Base-by-base conservation (phyloP, 2,797 vertebrate species). In the Morus bassanus region DNA sequence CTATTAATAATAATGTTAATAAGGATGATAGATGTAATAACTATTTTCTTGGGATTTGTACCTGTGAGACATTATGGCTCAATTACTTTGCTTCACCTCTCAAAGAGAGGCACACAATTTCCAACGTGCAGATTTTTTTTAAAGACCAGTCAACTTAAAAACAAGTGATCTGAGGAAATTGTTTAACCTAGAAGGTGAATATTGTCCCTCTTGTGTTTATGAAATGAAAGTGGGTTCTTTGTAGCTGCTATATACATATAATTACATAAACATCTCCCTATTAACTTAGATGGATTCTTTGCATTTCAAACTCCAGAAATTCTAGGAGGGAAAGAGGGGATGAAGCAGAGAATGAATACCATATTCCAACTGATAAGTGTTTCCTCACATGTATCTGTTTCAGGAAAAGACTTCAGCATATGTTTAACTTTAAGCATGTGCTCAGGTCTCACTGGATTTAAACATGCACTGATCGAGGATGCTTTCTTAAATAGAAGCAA, bases 401-500 rank as follows among this genome's bases (percentile, higher is more conserved):
- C 94, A 90, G 93, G 82, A 89, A 96, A 69, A 81, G 78, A 81
- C 76, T 92, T 84, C 69, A 93, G 76, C 82, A 70, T 76, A 61
- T 91, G 92, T 91, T 96, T 94, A 93, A 76, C 65, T 95, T 95
- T 37, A 94, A 89, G 88, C 68, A 84, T 91, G 81, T 89, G 88
- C 94, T 93, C 85, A 91, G 89, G 81, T 96, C 94, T 94, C 96
- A 21, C 61, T 84, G 81, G 83, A 61, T 94, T 95, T 96, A 91
- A 95, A 94, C 85, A 73, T 33, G 61, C 43, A 10, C 78, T 59
- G 57, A 21, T 50, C 0, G 10, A 84, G 85, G 82, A 84, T 94
- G 87, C 48, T 97, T 97, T 93, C 87, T 78, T 88, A 91, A 91
- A 96, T 84, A 64, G 76, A 94, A 94, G 82, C 89, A 94, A 85